Base-by-base conservation (phyloP, 2,113 vertebrate species). In the Mesoclemmys tuberculata region DNA sequence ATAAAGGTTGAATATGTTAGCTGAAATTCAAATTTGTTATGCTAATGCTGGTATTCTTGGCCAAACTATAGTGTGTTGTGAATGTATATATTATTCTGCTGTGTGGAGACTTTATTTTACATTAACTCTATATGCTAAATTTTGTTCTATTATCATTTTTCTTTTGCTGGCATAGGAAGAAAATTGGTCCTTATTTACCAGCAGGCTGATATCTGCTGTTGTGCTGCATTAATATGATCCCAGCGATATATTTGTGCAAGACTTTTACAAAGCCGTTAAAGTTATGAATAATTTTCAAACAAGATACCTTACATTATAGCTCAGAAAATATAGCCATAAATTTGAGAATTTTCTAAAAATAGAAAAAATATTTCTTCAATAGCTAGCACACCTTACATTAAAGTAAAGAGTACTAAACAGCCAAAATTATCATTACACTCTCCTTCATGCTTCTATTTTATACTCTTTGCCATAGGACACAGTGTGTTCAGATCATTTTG, bases 401-500 rank as follows among this genome's bases (percentile, higher is more conserved):
- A 90, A 84, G 89, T 89, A 29, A 93, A 86, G 80, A 91, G 31
- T 6, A 88, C 81, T 88, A 81, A 27, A 11, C 27, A 61, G 55
- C 61, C 80, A 81, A 27, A 31, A 81, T 96, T 19, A 16, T 83
- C 1, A 94, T 52, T 8, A 64, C 38, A 44, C 8, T 90, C 75
- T 49, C 14, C 80, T 64, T 90, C 49, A 92, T 85, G 41, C 2
- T 91, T 8, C 91, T 93, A 55, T 80, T 94, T 93, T 93, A 4
- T 84, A 88, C 44, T 31, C 92, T 83, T 8, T 89, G 26, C 48
- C 85, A 2, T 56, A 84, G 68, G 56, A 82, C n/a, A 31, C 51
- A 82, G 29, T 83, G 46, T 90, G 80, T 88, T 74, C 64, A 74
- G 93, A 52, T 90, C 75, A 88, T 41, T 92, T 81, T 93, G 87